Percentiles rank a stretch among this genome's conserved stretches.
Conservation (phyloP, 2,888 invertebrate species). For the Geophilus truncorum region DNA sequence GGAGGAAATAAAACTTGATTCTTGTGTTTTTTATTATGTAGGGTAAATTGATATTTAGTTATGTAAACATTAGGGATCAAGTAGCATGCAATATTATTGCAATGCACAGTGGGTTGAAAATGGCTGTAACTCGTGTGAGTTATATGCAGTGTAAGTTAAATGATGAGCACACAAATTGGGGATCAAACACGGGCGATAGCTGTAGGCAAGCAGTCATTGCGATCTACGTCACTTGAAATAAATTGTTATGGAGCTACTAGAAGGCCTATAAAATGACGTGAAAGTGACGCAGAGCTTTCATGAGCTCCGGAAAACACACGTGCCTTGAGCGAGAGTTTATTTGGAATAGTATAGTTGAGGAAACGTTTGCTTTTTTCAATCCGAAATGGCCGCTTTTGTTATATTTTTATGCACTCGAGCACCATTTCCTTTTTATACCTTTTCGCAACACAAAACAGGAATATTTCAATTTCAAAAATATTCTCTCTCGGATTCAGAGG, state of each 20-base stretch:
- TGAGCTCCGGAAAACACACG: conserved; percentile 10
- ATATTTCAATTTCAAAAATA: background rate
- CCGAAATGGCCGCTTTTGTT: background rate
- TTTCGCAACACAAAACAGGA: background rate
- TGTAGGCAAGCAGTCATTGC: conserved; percentile 27
- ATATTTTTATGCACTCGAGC: background rate
- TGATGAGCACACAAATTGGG: conserved; percentile 21
- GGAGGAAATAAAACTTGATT: no score
- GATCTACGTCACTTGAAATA: conserved; percentile 17
- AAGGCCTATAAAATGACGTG: conserved; percentile 27
- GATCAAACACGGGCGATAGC: conserved; percentile 22
- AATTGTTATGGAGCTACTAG: conserved; percentile 25
- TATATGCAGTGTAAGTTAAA: background rate
- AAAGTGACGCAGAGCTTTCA: conserved; percentile 21
- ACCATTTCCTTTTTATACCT: background rate
- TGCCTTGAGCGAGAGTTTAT: background rate
- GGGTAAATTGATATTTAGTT: no score
- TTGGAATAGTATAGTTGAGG: background rate
- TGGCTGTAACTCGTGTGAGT: background rate
- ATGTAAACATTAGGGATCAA: no score
- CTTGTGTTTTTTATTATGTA: no score
- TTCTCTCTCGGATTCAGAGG: background rate
- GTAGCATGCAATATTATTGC: no score
- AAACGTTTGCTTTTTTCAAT: background rate
- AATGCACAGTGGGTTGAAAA: background rate